Evolutionary conservation across 1,140 invertebrate genomes (phyloP).

Genomic region (Galleria mellonella): DNA sequence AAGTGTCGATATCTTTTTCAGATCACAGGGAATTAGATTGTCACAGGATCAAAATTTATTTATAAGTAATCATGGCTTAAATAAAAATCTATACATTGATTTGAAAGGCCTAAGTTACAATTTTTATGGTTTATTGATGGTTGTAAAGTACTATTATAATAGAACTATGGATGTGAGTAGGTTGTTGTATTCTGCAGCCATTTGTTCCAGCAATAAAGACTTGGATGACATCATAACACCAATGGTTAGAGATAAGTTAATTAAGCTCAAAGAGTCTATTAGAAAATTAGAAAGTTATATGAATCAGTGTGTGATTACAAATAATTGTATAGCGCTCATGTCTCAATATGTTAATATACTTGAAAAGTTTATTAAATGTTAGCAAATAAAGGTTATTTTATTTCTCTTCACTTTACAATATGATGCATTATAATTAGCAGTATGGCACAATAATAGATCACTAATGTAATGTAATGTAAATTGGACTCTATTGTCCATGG

Average conservation of each 20-base stretch:
- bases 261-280: slow-evolving; percentile 32
- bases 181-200: slow-evolving; percentile 57
- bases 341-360: slow-evolving; percentile 58
- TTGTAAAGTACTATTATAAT: slow-evolving; percentile 56
- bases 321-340: slow-evolving; percentile 60
- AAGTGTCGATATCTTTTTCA: slow-evolving; percentile 51
- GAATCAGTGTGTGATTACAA: slow-evolving; percentile 42
- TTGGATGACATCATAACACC: slow-evolving; percentile 58
- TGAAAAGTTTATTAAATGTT: slow-evolving; percentile 68
- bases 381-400: slow-evolving; percentile 11
- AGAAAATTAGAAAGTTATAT: slow-evolving; percentile 36
- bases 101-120: slow-evolving; percentile 75
- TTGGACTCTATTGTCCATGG: no score
- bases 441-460: no score
- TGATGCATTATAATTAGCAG: no score
- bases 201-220: slow-evolving; percentile 47
- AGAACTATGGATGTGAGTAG: slow-evolving; percentile 45
- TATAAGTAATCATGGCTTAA: slow-evolving; percentile 65
- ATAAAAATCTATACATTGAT: slow-evolving; percentile 74
- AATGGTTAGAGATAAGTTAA: slow-evolving; percentile 42
- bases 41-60: slow-evolving; percentile 62
- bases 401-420: not conserved
- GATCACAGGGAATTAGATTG: slow-evolving; percentile 27
- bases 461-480: no score
- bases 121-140: slow-evolving; percentile 61